Evolutionary conservation across 2,113 vertebrate species (phyloP).

Genomic region (Cathartes aura): DNA sequence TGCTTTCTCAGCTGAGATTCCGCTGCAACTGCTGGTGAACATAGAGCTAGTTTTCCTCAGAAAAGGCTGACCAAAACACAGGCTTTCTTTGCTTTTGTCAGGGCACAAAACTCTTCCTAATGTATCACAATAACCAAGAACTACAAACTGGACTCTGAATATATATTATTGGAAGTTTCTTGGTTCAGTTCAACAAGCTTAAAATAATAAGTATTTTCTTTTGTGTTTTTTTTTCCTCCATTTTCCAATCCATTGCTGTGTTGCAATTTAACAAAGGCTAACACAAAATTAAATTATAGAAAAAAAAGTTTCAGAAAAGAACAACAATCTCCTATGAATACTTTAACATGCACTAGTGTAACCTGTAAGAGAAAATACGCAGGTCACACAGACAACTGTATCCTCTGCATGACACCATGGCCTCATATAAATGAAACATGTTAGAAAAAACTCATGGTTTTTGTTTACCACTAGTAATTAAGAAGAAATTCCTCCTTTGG

Average conservation of each 20-base stretch:
- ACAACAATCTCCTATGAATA: slow-evolving; percentile 67
- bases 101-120: slow-evolving; percentile 48
- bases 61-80: slow-evolving; percentile 17
- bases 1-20: neutral
- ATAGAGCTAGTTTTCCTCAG: slow-evolving; percentile 7
- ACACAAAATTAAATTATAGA: slow-evolving; percentile 60
- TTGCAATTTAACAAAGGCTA: slow-evolving; percentile 52
- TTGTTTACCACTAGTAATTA: slow-evolving; percentile 70
- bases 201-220: neutral
- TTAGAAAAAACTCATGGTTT: slow-evolving; percentile 62
- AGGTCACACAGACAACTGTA: slow-evolving; percentile 70
- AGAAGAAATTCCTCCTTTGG: slow-evolving; percentile 69
- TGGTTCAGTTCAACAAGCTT: slow-evolving; percentile 17
- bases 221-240: neutral
- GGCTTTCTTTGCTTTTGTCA: slow-evolving; percentile 42
- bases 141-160: slow-evolving; percentile 30
- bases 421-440: slow-evolving; percentile 68
- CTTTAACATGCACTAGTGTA: slow-evolving; percentile 78
- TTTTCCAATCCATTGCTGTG: slow-evolving; percentile 8
- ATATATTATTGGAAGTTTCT: neutral
- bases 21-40: slow-evolving; percentile 30
- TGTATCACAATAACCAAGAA: slow-evolving; percentile 39
- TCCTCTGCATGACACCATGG: slow-evolving; percentile 48
- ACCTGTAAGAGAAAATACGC: slow-evolving; percentile 67
- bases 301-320: slow-evolving; percentile 30